Percentiles rank a stretch among this genome's conserved stretches.
These are phyloP conservation scores for Apamea epomidion DNA, from an alignment of 2,888 invertebrate species.

Conservation along the genomic window DNA sequence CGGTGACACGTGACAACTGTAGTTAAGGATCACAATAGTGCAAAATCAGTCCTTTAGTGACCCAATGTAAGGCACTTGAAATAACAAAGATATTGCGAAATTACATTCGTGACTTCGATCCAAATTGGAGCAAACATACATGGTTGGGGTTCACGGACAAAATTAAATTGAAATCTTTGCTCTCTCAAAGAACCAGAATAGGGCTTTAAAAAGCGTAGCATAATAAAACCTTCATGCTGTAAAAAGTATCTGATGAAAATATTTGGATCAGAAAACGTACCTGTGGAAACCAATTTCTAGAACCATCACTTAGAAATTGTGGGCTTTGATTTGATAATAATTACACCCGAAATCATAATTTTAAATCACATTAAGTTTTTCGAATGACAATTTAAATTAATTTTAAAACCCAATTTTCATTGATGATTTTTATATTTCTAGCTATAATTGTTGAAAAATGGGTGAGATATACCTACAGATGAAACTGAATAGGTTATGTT, in stretches of 20 bases:
- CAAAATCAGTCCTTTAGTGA: constrained; percentile 21
- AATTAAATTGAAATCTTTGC: constrained; percentile 8
- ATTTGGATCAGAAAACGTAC: background rate
- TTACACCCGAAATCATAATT: background rate
- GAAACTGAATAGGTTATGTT: background rate
- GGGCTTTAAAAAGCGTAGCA: constrained; percentile 29
- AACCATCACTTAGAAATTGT: background rate
- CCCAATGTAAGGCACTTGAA: constrained; percentile 30
- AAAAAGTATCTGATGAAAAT: background rate
- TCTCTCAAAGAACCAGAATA: constrained; percentile 2
- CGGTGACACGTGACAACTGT: constrained; percentile 13
- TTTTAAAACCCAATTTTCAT: background rate
- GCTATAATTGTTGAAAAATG: background rate
- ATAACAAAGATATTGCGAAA: constrained; percentile 34
- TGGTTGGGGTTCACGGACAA: background rate
- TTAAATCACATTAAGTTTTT: background rate
- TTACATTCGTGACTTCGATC: background rate
- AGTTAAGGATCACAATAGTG: constrained; percentile 11
- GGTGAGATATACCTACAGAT: too few relatives aligned
- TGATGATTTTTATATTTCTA: background rate
- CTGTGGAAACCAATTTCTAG: background rate
- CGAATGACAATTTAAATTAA: background rate
- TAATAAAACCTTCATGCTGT: constrained; percentile 1
- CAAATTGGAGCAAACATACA: background rate
- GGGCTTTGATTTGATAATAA: background rate